Percentiles rank a stretch among this genome's conserved stretches.
Conservation (phyloP, 2,113 vertebrate genomes). For the Puma concolor region DNA sequence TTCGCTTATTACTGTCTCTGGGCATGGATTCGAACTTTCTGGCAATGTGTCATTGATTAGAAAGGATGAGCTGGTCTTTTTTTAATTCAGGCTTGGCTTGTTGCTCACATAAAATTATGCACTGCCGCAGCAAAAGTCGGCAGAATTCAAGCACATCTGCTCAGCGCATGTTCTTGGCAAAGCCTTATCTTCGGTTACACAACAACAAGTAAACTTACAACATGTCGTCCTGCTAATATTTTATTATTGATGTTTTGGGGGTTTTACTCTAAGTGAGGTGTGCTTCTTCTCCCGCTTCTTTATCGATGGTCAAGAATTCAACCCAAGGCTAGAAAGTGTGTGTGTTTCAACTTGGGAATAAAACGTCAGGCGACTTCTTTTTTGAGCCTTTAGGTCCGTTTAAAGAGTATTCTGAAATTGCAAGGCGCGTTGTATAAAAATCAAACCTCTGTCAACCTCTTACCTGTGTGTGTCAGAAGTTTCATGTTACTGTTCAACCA, state of each 20-base stretch:
- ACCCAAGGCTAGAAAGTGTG: background rate
- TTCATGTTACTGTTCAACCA: background rate
- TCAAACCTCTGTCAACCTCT: background rate
- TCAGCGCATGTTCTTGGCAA: fast-evolving
- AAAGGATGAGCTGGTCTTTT: background rate
- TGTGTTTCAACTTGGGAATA: background rate
- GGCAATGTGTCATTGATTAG: background rate
- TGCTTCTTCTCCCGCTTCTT: background rate
- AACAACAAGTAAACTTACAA: background rate
- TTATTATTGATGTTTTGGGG: background rate
- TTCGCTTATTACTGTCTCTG: background rate
- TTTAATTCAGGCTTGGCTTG: background rate
- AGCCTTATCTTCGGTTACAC: background rate
- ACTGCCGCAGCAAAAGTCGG: background rate
- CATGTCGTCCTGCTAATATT: background rate
- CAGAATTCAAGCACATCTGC: background rate
- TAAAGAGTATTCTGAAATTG: background rate
- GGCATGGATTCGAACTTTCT: background rate
- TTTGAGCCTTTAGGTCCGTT: background rate
- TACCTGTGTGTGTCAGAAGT: background rate
- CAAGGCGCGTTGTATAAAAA: background rate
- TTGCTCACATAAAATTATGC: background rate
- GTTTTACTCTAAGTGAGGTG: background rate
- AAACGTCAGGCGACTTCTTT: background rate
- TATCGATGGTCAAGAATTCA: background rate